phyloP scores from a whole-genome alignment of 2,888 invertebrate genomes.

The Drosophila pullipes region DNA sequence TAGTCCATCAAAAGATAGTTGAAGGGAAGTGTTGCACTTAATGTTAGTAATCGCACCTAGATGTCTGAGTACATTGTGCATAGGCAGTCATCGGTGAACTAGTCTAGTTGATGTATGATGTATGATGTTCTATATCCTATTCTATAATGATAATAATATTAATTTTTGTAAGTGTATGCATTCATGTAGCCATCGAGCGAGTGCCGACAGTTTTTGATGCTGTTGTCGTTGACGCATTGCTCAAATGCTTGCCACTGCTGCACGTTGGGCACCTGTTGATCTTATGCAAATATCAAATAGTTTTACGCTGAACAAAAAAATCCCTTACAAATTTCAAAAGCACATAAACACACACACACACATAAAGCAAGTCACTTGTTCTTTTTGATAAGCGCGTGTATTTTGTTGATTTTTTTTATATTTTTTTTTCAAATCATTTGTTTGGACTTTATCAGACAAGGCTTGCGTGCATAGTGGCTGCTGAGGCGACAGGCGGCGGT shows the following conservation, averaged over 20 bases:
- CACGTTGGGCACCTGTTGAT: constrained; percentile 68
- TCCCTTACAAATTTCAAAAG: constrained; percentile 51
- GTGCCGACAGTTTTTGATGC: constrained; percentile 34
- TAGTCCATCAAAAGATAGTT: not conserved
- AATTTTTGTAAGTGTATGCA: constrained; percentile 2
- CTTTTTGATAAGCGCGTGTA: constrained; percentile 56
- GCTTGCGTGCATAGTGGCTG: constrained; percentile 41
- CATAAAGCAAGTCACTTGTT: constrained; percentile 39
- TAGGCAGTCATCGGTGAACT: not conserved
- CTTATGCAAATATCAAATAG: constrained; percentile 71
- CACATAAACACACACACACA: constrained; percentile 23
- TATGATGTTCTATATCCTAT: not conserved
- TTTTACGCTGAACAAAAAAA: constrained; percentile 57
- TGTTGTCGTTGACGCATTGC: constrained; percentile 52
- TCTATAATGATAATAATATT: not conserved
- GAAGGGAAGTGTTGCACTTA: not conserved
- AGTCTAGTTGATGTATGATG: not conserved
- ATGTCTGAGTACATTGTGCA: not conserved
- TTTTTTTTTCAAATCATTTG: constrained; percentile 47
- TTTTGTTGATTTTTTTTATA: constrained; percentile 19
- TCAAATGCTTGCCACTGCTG: constrained; percentile 25
- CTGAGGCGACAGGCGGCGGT: constrained; percentile 9
- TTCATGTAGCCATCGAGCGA: constrained; percentile 32
- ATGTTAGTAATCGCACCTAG: not conserved
- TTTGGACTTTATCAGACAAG: constrained; percentile 65